Percentiles rank a stretch among this genome's conserved stretches.
These are phyloP conservation scores for Enteromius paludinosus DNA, from an alignment of 2,797 vertebrate species.

Conservation along the genomic window DNA sequence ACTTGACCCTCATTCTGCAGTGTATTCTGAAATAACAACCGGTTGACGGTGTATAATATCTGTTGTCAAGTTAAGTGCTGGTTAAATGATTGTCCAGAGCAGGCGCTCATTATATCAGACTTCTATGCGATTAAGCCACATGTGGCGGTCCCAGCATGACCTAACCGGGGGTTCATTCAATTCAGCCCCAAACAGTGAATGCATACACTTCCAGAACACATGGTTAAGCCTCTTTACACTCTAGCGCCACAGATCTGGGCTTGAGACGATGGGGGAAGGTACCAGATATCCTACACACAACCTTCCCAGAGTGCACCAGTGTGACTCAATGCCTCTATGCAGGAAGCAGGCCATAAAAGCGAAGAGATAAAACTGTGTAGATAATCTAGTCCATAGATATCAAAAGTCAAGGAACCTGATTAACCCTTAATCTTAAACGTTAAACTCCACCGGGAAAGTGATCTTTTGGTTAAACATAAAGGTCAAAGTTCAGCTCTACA, in stretches of 20 bases:
- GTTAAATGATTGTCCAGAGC: neutral
- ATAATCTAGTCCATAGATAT: neutral
- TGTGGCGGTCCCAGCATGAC: neutral
- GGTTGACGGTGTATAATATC: neutral
- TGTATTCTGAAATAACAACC: neutral
- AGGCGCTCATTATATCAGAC: neutral
- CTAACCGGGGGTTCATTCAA: neutral
- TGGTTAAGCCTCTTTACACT: constrained; percentile 38
- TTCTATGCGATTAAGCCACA: neutral
- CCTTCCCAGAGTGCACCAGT: constrained; percentile 13
- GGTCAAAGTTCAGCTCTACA: constrained; percentile 5
- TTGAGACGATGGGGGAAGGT: constrained; percentile 32
- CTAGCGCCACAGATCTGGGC: constrained; percentile 10
- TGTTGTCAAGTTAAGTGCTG: no score
- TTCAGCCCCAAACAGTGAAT: neutral
- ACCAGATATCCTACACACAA: neutral
- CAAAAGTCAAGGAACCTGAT: neutral
- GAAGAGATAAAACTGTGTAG: neutral
- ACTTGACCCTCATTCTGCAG: neutral
- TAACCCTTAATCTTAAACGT: neutral
- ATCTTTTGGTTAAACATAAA: neutral
- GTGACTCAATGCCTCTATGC: neutral
- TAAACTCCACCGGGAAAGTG: neutral
- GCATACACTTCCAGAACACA: constrained; percentile 17
- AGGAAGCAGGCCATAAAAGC: neutral